Evolutionary conservation across 1,140 invertebrate species (phyloP).

Genomic region (Argopecten irradians): DNA sequence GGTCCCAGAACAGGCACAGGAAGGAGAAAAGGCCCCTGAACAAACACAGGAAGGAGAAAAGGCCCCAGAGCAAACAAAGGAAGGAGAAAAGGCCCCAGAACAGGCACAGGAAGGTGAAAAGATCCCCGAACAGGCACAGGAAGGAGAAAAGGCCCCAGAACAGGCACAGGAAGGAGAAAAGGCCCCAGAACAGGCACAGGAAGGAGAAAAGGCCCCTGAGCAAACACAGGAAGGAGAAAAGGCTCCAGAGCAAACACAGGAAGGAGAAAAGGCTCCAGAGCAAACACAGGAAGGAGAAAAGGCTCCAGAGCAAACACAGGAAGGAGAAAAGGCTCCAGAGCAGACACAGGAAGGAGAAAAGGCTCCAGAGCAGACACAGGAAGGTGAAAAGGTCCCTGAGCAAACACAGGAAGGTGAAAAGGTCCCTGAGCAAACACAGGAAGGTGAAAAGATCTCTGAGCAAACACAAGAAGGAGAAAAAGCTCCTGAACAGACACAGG

Average conservation of each 20-base stretch:
- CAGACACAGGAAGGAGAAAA: neutral
- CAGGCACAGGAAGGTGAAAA: neutral
- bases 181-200: conserved; percentile 7
- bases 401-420: conserved; percentile 28
- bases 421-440: neutral
- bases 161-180: conserved; percentile 24
- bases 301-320: neutral
- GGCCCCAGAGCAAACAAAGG: neutral
- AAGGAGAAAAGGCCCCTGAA: conserved; percentile 6
- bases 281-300: conserved; percentile 31
- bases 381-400: neutral
- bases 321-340: neutral
- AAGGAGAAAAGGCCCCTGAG: conserved; percentile 28
- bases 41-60: conserved; percentile 32
- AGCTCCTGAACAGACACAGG: conserved; percentile 27
- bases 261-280: conserved; percentile 36
- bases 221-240: neutral
- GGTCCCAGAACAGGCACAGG: conserved; percentile 28
- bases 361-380: neutral
- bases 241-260: conserved; percentile 25
- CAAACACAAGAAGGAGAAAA: neutral
- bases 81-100: conserved; percentile 30
- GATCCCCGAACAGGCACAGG: neutral
- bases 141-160: conserved; percentile 33
- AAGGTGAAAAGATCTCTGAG: conserved; percentile 26